phyloP scores from a whole-genome alignment of 2,797 vertebrate species.

The Selene dorsalis region DNA sequence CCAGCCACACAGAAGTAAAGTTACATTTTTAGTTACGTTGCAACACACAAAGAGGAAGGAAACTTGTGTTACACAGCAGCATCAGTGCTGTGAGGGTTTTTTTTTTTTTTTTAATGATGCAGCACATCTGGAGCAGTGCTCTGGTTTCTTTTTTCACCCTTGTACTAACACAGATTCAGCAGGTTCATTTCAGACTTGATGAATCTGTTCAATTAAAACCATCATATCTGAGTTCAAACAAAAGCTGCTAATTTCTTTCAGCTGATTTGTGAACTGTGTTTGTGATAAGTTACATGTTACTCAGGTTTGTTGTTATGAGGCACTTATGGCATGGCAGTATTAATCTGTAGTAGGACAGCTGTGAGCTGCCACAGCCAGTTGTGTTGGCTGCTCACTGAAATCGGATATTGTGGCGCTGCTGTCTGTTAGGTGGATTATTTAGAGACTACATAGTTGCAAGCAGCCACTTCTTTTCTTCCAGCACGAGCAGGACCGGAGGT shows the following conservation, averaged over 20 bases:
- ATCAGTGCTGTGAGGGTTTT: neutral
- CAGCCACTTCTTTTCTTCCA: neutral
- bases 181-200: conserved; percentile 21
- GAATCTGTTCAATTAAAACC: conserved; percentile 28
- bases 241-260: neutral
- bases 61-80: neutral
- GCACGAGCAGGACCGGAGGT: neutral
- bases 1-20: neutral
- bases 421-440: conserved; percentile 10
- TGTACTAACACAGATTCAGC: neutral
- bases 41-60: neutral
- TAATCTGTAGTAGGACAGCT: conserved; percentile 6
- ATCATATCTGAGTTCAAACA: neutral
- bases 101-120: neutral
- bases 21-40: neutral
- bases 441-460: neutral
- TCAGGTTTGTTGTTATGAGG: neutral
- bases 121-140: conserved; percentile 34
- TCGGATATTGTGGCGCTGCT: neutral
- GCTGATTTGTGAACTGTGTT: too few relatives aligned
- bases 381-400: neutral
- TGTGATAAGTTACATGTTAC: neutral
- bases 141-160: conserved; percentile 4
- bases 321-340: neutral
- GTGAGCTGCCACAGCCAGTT: conserved; percentile 1